Evolutionary conservation across 1,140 invertebrate genomes (phyloP).

Genomic region (Magallana gigas): DNA sequence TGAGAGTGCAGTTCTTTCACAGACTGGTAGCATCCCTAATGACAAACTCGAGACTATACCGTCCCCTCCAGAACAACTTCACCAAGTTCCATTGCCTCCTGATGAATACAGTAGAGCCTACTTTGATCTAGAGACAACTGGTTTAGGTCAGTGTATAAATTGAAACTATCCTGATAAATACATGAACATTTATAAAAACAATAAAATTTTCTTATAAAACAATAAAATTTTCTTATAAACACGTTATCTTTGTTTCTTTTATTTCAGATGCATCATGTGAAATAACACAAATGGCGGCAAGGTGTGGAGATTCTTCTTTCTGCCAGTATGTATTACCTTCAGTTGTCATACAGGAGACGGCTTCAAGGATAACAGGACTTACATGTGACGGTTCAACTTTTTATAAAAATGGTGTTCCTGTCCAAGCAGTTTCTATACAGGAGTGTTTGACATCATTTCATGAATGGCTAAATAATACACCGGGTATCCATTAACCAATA

Average conservation of each 20-base stretch:
- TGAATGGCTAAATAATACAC: not conserved
- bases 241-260: not conserved
- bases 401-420: not conserved
- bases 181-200: no score
- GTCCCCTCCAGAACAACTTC: not conserved
- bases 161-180: no score
- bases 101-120: slow-evolving; percentile 1
- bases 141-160: not conserved
- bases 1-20: not conserved
- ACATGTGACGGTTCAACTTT: not conserved
- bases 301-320: not conserved
- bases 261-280: not conserved
- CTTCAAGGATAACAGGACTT: not conserved
- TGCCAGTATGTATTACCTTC: not conserved
- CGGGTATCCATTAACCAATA: no score
- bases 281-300: not conserved
- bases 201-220: no score
- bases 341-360: not conserved
- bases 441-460: not conserved
- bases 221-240: not conserved
- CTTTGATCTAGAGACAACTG: slow-evolving; percentile 26
- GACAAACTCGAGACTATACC: not conserved
- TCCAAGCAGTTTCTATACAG: not conserved
- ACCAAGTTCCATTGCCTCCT: not conserved
- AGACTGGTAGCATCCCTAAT: not conserved